Evolutionary conservation across 2,113 vertebrate genomes (phyloP), one percentile per base, ranked within the genome.

Genomic region (Ranitomeya variabilis): DNA sequence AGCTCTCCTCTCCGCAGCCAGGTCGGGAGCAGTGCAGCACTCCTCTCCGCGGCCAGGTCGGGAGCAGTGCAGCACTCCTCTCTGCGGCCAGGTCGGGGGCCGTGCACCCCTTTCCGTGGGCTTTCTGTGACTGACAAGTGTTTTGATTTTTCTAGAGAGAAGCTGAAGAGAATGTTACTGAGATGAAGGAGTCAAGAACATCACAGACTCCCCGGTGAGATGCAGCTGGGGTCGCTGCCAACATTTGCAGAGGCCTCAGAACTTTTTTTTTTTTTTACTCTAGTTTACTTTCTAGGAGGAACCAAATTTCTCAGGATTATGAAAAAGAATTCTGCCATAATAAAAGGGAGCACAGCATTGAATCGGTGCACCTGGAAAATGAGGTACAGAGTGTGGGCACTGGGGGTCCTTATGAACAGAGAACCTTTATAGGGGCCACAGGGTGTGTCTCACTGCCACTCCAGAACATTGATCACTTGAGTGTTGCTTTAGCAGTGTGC

Each of bases 301-400:
- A 95, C 85, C 94, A 87, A 83, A 93, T 96, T 90, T 95, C 94
- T 88, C 92, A 0, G 60, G 96, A 97, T 81, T 95, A 93, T 0
- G 94, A 96, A 21, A 90, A 0, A 31, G 94, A 95, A n/a, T 96
- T 96, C 83, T 91, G 92, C n/a, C 93, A 93, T 82, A 91, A 85
- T 31, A 52, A 84, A 31, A 54, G 0, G 7, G 16, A 7, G 59
- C 91, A 85, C n/a, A 95, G 90, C 90, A 90, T 87, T 5, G 91
- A 94, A 16, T 83, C 84, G 0, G 90, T 95, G 23, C 90, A 92
- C 79, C 89, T 95, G 77, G 94, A 95, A 81, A 92, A 88, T 45
- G 95, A 97, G 93, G 96, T 97, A 86, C 89, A 15, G 0, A 76
- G 2, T 3, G 71, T 2, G 10, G 71, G 31, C 37, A 6, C 37